These are phyloP conservation scores for Gorilla gorilla DNA, from an alignment of 2,113 vertebrate species.

Conservation along the genomic window DNA sequence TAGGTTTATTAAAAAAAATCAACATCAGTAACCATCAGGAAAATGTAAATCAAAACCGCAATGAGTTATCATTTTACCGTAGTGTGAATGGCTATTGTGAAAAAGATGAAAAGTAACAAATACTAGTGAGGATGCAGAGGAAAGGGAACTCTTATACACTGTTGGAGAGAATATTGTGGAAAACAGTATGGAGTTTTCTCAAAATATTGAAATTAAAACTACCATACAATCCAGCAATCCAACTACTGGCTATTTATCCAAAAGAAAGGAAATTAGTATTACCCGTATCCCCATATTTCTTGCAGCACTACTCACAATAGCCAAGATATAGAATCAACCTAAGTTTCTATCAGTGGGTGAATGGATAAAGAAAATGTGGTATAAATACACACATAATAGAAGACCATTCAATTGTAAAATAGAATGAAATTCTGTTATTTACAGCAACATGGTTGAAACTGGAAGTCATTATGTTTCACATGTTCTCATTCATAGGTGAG, in stretches of 20 bases:
- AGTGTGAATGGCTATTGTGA: not conserved
- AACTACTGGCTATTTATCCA: not conserved
- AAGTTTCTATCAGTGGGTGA: not conserved
- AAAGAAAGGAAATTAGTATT: not conserved
- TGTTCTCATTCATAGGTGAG: too few species aligned
- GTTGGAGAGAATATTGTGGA: not conserved
- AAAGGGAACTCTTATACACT: not conserved
- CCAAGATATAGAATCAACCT: not conserved
- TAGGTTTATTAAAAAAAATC: not conserved
- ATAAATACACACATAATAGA: not conserved
- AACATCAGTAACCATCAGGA: not conserved
- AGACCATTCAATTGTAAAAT: not conserved
- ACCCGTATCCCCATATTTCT: not conserved
- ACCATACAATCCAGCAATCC: not conserved
- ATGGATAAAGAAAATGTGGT: not conserved
- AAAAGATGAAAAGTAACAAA: not conserved
- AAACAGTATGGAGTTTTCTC: not conserved
- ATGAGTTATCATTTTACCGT: not conserved
- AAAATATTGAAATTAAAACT: not conserved
- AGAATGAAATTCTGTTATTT: too few species aligned
- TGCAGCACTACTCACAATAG: not conserved
- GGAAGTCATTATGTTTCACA: too few species aligned
- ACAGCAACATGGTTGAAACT: too few species aligned
- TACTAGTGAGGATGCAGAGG: not conserved
- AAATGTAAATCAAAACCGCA: not conserved